Conservation (phyloP, 1,140 invertebrate genomes). For the Neomicropteryx cornuta region DNA sequence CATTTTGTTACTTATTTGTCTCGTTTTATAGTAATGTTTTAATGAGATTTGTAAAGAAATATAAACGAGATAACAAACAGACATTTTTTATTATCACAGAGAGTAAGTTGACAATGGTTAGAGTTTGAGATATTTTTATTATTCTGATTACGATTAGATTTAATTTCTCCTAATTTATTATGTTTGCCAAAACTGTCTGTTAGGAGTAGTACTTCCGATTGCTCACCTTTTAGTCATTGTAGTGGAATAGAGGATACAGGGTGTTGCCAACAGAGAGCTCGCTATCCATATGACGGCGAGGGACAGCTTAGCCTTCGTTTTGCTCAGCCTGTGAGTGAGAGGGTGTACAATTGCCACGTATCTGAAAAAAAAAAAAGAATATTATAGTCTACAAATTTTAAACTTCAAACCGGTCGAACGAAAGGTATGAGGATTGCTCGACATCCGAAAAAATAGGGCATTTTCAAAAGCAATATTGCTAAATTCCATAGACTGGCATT, state of each 20-base stretch:
- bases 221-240: conserved; percentile 60
- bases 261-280: conserved; percentile 62
- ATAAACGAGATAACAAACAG: no score
- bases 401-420: background rate
- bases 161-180: no score
- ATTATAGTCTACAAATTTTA: conserved; percentile 9
- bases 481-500: no score
- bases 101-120: no score
- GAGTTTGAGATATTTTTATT: no score
- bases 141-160: no score
- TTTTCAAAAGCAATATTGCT: no score
- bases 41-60: no score
- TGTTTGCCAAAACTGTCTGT: no score
- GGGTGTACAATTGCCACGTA: conserved; percentile 88
- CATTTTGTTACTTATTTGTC: no score
- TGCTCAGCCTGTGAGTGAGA: conserved; percentile 68
- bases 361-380: conserved; percentile 39
- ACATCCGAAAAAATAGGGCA: conserved; percentile 1
- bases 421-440: background rate
- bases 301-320: conserved; percentile 56
- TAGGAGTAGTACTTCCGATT: background rate
- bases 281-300: conserved; percentile 71
- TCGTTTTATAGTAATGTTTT: no score
- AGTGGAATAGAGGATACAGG: conserved; percentile 70
- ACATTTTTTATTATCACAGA: no score